These are phyloP conservation scores for Shargacucullia verbasci DNA, from an alignment of 2,888 invertebrate species.

Conservation along the genomic window DNA sequence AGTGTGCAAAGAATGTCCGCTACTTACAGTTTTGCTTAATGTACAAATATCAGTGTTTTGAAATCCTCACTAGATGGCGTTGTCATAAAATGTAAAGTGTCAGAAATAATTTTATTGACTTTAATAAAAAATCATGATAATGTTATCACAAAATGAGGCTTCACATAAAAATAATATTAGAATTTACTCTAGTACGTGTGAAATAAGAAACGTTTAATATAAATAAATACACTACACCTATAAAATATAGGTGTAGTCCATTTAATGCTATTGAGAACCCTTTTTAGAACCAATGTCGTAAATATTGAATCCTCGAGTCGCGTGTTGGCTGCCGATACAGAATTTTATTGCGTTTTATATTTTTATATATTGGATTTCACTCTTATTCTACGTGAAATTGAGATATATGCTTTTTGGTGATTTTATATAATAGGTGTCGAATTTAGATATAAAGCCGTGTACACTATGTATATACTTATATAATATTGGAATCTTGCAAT, in stretches of 20 bases:
- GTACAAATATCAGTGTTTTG: background rate
- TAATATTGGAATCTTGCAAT: too few species aligned
- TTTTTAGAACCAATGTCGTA: slow-evolving; percentile 70
- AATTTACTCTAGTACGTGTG: slow-evolving; percentile 45
- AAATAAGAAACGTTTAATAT: slow-evolving; percentile 54
- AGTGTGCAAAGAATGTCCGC: too few species aligned
- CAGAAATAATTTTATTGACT: background rate
- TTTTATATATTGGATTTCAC: slow-evolving; percentile 76
- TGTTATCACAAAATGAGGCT: slow-evolving; percentile 18
- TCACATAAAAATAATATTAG: slow-evolving; percentile 30
- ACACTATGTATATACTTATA: too few species aligned
- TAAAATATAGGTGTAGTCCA: slow-evolving; percentile 50
- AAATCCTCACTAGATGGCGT: slow-evolving; percentile 14
- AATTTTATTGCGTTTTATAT: slow-evolving; percentile 81
- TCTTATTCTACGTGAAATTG: slow-evolving; percentile 51
- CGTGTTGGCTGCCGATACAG: slow-evolving; percentile 77
- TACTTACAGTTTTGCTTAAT: too few species aligned
- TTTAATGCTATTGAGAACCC: slow-evolving; percentile 62
- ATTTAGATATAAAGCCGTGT: background rate
- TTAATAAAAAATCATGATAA: slow-evolving; percentile 22
- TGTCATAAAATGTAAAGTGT: background rate
- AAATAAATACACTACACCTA: slow-evolving; percentile 50
- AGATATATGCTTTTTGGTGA: slow-evolving; percentile 23
- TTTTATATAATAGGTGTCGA: slow-evolving; percentile 1
- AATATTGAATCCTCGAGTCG: slow-evolving; percentile 70